Evolutionary conservation across 2,888 invertebrate species (phyloP).

Genomic region (Drosophila suboccidentalis): DNA sequence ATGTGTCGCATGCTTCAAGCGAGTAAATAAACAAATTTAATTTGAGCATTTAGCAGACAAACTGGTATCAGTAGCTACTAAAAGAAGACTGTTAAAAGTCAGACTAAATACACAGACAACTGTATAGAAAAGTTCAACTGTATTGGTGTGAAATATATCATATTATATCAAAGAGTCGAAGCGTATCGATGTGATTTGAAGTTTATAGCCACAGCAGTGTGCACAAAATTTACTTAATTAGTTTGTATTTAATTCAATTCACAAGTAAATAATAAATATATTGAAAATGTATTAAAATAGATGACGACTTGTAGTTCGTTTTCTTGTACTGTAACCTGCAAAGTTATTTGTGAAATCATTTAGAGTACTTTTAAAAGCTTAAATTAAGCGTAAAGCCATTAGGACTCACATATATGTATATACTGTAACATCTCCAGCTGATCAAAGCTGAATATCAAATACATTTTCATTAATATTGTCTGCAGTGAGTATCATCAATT

Average conservation of each 20-base stretch:
- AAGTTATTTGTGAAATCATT: conserved; percentile 38
- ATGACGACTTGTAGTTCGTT: conserved; percentile 8
- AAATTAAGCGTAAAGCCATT: conserved; percentile 40
- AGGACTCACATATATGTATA: neutral
- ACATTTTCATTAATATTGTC: conserved; percentile 11
- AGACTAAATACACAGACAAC: conserved; percentile 19
- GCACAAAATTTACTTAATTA: conserved; percentile 64
- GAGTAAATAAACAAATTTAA: conserved; percentile 23
- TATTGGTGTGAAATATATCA: conserved; percentile 29
- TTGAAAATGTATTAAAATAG: conserved; percentile 1
- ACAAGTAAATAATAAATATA: conserved; percentile 47
- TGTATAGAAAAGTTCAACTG: neutral
- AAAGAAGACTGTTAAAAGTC: conserved; percentile 14
- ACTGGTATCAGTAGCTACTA: conserved; percentile 18
- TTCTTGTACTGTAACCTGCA: conserved; percentile 5
- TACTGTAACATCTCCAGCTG: neutral
- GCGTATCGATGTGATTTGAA: conserved; percentile 15
- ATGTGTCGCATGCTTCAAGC: conserved; percentile 11
- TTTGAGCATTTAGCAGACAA: conserved; percentile 42
- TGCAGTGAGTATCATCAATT: conserved; percentile 35
- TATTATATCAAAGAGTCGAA: conserved; percentile 12
- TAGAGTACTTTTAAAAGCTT: conserved; percentile 26
- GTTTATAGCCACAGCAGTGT: conserved; percentile 11
- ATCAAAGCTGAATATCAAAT: neutral
- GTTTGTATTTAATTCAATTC: conserved; percentile 74